These are phyloP conservation scores for Ditula angustiorana DNA, from an alignment of 2,888 invertebrate genomes.

Conservation along the genomic window DNA sequence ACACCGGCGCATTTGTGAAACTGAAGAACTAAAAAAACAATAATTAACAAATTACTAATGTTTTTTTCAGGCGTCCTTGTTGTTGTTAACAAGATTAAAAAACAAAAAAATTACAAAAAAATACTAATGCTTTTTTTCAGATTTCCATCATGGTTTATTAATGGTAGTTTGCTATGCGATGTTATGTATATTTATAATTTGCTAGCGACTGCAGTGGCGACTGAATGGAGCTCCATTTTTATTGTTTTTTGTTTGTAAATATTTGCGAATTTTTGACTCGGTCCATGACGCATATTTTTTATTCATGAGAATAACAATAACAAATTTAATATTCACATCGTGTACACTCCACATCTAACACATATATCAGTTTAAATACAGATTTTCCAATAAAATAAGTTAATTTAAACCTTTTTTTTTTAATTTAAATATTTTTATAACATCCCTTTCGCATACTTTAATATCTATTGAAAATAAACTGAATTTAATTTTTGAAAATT, in stretches of 20 bases:
- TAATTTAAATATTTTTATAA: no score
- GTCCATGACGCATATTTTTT: conserved; percentile 62
- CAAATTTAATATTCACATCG: neutral
- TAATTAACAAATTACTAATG: conserved; percentile 1
- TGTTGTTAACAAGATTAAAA: neutral
- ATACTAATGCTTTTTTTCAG: conserved; percentile 21
- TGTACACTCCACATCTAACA: neutral
- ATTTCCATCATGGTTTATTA: conserved; percentile 38
- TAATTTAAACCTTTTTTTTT: no score
- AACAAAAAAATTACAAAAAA: neutral
- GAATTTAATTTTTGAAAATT: no score
- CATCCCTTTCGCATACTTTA: no score
- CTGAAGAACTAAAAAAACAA: neutral
- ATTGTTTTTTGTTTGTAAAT: conserved; percentile 47
- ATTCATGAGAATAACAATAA: conserved; percentile 2
- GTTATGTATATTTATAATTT: conserved; percentile 33
- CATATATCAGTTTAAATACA: neutral
- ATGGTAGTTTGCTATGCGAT: conserved; percentile 53
- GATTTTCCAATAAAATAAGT: no score
- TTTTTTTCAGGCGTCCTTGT: neutral
- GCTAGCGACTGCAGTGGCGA: conserved; percentile 61
- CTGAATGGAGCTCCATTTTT: conserved; percentile 45
- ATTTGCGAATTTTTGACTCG: conserved; percentile 63
- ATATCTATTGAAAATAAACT: no score
- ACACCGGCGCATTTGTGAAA: neutral